Conservation (phyloP, 2,113 vertebrate genomes). For the Theropithecus gelada region DNA sequence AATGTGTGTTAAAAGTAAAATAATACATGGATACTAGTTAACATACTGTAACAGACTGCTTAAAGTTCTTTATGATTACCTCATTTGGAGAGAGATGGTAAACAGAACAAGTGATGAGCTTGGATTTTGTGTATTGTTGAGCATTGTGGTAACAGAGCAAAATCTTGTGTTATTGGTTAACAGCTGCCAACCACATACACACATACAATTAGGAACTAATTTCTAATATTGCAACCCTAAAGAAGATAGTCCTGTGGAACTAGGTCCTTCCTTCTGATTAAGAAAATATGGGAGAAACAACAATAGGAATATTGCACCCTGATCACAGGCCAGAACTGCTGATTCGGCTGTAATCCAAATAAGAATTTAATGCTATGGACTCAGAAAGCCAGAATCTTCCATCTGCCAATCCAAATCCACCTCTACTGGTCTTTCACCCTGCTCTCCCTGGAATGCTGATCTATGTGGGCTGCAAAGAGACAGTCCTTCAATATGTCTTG, state of each 20-base stretch:
- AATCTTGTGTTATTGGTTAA: not conserved
- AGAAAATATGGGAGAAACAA: not conserved
- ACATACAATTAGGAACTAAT: not conserved
- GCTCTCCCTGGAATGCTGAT: not conserved
- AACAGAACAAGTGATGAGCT: not conserved
- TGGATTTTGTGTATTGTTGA: not conserved
- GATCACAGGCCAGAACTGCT: not conserved
- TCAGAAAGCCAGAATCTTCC: not conserved
- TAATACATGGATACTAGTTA: not conserved
- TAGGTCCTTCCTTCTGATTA: not conserved
- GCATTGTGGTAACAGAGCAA: not conserved
- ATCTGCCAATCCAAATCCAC: not conserved
- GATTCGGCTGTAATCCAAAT: not conserved
- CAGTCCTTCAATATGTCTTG: not conserved
- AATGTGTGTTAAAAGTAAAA: constrained; percentile 3
- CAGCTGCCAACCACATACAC: not conserved
- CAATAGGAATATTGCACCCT: not conserved
- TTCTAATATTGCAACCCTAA: constrained; percentile 16
- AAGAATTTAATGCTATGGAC: not conserved
- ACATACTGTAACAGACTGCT: not conserved
- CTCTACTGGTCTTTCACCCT: not conserved
- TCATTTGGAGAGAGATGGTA: not conserved
- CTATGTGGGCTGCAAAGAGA: not conserved
- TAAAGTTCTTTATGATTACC: constrained; percentile 11
- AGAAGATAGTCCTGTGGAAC: not conserved